Evolutionary conservation across 2,888 invertebrate species (phyloP), one percentile per base, ranked within the genome.

Genomic region (Drosophila buzzatii): DNA sequence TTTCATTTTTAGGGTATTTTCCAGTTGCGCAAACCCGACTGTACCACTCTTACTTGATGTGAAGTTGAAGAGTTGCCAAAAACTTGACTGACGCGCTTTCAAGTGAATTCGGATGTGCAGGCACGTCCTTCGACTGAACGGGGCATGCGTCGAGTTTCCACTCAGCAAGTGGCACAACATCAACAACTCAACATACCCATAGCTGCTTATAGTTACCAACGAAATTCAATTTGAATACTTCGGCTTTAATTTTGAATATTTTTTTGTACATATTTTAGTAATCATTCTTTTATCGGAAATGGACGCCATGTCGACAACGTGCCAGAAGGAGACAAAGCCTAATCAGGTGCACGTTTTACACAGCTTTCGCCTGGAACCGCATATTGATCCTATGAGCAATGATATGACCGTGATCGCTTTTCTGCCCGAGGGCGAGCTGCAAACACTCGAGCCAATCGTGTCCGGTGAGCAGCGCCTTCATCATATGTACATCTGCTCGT

Each of bases 21-120:
- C 4, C 3, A 33, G 51, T 20, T 12, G 14, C 1, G 18, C 14
- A 35, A 3, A 14, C 14, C 35, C 51, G 18, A 12, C n/a, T 5
- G 3, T 12, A 6, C 2, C 6, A 12, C 39, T 27, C 27, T 10
- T 27, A 9, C 27, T 47, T 41, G 67, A 61, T 45, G 44, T 53
- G 44, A 52, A 68, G 47, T 61, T 68, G 49, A 57, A 47, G 56
- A 58, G 63, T 70, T 73, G 58, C 49, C 65, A 23, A 60, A 76
- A 72, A 49, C 14, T 75, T 58, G 23, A 16, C 23, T 51, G 51
- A 33, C 35, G 35, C 35, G 42, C 42, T 45, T 59, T 59, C 39
- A 47, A 71, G 35, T 70, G 42, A 57, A 57, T 37, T 72, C 42
- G 35, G 39, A 42, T 47, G 16, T 57, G 27, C 41, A 42, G 68